Conservation (phyloP, 2,113 vertebrate genomes). For the Podilymbus podiceps region DNA sequence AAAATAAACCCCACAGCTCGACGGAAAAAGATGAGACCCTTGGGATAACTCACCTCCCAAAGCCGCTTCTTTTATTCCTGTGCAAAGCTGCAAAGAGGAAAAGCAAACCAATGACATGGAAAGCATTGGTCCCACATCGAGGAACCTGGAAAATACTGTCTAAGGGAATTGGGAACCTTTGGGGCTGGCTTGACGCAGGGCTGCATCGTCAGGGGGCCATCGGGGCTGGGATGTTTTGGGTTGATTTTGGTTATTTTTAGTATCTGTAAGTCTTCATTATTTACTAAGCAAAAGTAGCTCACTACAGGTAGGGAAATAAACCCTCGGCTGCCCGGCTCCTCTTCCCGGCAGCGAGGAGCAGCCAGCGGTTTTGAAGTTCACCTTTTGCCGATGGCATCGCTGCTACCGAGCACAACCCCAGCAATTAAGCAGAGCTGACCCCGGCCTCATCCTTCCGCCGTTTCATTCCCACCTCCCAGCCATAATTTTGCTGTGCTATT, state of each 20-base stretch:
- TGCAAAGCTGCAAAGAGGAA: neutral
- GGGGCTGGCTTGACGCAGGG: neutral
- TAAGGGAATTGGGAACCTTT: neutral
- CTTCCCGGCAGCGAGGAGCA: neutral
- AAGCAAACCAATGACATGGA: neutral
- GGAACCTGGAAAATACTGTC: neutral
- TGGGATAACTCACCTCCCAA: neutral
- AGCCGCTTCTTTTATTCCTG: neutral
- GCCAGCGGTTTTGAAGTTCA: neutral
- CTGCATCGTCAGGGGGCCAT: neutral
- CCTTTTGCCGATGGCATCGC: neutral
- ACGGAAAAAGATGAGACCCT: neutral
- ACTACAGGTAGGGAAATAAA: neutral
- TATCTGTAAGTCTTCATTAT: neutral
- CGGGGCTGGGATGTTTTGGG: fast-evolving
- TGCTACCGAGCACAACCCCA: neutral
- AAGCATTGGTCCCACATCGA: fast-evolving
- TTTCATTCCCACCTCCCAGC: neutral
- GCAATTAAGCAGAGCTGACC: fast-evolving
- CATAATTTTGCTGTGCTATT: fast-evolving
- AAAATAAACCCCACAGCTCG: neutral
- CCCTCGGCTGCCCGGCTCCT: neutral
- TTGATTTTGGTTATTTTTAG: neutral
- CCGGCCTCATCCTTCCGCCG: neutral
- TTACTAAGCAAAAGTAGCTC: neutral